Evolutionary conservation across 2,113 vertebrate species (phyloP), one percentile per base, ranked within the genome.

Genomic region (Haemorhous mexicanus): DNA sequence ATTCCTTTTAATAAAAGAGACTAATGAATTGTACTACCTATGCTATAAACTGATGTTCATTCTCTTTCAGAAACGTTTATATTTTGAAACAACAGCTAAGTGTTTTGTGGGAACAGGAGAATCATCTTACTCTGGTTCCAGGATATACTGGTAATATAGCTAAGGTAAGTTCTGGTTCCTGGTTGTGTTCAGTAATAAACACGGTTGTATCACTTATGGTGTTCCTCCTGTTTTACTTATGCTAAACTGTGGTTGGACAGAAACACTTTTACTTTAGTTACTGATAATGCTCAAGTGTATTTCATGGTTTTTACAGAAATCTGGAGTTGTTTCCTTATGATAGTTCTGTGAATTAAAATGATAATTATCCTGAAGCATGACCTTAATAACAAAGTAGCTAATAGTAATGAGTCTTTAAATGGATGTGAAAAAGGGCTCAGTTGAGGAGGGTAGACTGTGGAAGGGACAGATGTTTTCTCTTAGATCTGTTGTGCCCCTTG

Each of bases 101-200:
- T 96, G 98, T 98, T 94, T 96, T 99, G 41, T 99, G 98, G 98
- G 97, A 98, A 83, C 98, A 99, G 70, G 98, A 98, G 91, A 97
- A 97, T 86, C 97, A 95, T 89, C 96, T 99, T 92, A 98, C 97
- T 97, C 98, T 97, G 93, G 97, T 98, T 96, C 98, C 98, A 82
- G 98, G 98, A 97, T 97, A 97, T 97, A 98, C 98, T 96, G 98
- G 98, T 98, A 98, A 98, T 95, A 96, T 98, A 93, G 98, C 98
- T 97, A 99, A 98, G 98, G 99, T 99, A 97, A 98, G 23, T 37
- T 27, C 16, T 61, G 35, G 5, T 61, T 95, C 10, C 56, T 23
- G 13, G 24, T 72, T 78, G 27, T 47, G 21, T 67, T 89, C 28
- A 52, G 21, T 80, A 78, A 49, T 23, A 11, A 68, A 30, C 27